These are phyloP conservation scores for Pseudoatta argentina DNA, from an alignment of 1,140 invertebrate species.

Conservation along the genomic window DNA sequence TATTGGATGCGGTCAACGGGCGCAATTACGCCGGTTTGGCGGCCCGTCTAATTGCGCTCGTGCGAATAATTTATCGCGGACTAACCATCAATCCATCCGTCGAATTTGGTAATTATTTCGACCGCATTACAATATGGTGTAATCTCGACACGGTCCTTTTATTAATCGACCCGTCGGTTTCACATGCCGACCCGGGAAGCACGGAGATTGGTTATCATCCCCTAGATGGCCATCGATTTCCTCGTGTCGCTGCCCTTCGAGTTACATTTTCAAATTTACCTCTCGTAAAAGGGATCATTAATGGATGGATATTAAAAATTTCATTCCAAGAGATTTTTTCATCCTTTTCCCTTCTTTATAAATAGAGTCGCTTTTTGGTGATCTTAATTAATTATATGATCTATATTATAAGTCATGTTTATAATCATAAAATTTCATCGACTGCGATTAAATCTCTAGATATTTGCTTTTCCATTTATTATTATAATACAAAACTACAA, in stretches of 20 bases:
- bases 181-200: background rate
- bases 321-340: background rate
- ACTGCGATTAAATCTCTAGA: background rate
- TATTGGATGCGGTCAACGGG: constrained; percentile 32
- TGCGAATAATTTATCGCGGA: constrained; percentile 51
- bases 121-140: constrained; percentile 51
- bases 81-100: constrained; percentile 45
- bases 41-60: constrained; percentile 43
- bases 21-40: constrained; percentile 46
- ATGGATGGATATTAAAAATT: constrained; percentile 40
- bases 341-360: background rate
- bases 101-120: constrained; percentile 56
- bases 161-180: constrained; percentile 52
- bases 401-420: background rate
- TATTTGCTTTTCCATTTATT: background rate
- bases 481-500: background rate
- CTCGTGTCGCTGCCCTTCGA: constrained; percentile 4
- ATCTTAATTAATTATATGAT: background rate
- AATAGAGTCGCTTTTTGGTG: background rate
- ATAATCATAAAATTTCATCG: background rate
- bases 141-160: constrained; percentile 46
- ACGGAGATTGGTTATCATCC: constrained; percentile 20
- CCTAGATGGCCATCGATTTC: constrained; percentile 19
- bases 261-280: constrained; percentile 30
- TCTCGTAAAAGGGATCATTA: background rate